Conservation (phyloP, 2,888 invertebrate species). For the Strigamia transsilvanica region DNA sequence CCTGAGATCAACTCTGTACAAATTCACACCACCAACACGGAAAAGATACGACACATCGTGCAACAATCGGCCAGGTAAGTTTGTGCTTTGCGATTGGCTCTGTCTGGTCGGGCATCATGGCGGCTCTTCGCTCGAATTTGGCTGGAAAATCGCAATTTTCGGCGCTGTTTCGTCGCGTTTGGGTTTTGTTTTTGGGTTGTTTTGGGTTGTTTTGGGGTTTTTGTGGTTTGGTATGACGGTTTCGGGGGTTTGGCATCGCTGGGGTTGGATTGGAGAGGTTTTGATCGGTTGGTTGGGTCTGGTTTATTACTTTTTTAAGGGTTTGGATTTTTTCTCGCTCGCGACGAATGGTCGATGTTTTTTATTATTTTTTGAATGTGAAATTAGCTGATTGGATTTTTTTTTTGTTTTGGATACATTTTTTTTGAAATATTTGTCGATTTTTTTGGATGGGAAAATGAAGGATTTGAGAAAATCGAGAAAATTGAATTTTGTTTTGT, state of each 20-base stretch:
- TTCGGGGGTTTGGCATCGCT: neutral
- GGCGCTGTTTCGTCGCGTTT: too few relatives aligned
- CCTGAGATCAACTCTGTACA: neutral
- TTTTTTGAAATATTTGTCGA: neutral
- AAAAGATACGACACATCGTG: slow-evolving; percentile 70
- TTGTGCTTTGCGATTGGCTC: neutral
- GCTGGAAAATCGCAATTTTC: too few relatives aligned
- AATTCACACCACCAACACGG: slow-evolving; percentile 52
- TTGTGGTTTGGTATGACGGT: neutral
- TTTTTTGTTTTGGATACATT: neutral
- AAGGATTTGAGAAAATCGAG: too few relatives aligned
- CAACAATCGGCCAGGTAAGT: slow-evolving; percentile 73
- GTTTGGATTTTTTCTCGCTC: neutral
- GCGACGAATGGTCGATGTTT: neutral
- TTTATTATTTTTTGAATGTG: neutral
- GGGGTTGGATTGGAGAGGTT: neutral
- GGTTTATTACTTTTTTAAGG: slow-evolving; percentile 2
- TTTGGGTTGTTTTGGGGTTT: too few relatives aligned
- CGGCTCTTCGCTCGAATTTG: too few relatives aligned
- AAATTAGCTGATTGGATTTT: neutral
- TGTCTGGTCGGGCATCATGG: neutral
- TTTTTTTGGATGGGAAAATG: too few relatives aligned
- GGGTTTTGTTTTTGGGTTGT: too few relatives aligned
- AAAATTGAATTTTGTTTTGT: too few relatives aligned
- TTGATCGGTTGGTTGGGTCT: neutral